phyloP scores from a whole-genome alignment of 2,888 invertebrate species.

The Erynnis tages region DNA sequence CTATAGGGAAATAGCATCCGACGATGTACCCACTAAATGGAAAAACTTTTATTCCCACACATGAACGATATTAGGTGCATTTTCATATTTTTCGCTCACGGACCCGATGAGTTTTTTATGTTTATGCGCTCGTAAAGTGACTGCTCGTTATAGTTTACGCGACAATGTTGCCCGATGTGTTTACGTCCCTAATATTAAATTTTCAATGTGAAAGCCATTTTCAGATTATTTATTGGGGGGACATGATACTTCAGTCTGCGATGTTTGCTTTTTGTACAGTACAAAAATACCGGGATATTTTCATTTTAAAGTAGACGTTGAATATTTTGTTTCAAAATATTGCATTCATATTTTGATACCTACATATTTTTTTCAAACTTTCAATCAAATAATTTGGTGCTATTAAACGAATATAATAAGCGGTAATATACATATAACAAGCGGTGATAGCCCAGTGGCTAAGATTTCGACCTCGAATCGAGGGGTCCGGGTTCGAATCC shows the following conservation, averaged over 20 bases:
- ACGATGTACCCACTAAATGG: slow-evolving; percentile 66
- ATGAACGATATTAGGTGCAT: slow-evolving; percentile 65
- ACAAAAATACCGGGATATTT: slow-evolving; percentile 5
- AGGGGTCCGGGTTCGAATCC: no score
- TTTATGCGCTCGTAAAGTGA: slow-evolving; percentile 72
- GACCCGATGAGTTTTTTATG: slow-evolving; percentile 75
- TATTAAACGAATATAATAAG: no score
- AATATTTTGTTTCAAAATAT: background rate
- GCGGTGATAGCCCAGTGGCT: no score
- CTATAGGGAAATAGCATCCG: slow-evolving; percentile 76
- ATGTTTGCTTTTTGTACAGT: slow-evolving; percentile 7
- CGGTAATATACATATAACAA: no score
- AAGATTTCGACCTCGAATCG: no score
- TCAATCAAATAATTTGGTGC: no score
- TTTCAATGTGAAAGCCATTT: slow-evolving; percentile 57
- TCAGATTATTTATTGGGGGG: slow-evolving; percentile 48
- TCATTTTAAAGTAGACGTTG: slow-evolving; percentile 30
- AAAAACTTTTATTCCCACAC: slow-evolving; percentile 74
- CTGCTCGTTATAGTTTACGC: slow-evolving; percentile 63
- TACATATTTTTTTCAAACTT: no score
- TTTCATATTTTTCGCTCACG: slow-evolving; percentile 68
- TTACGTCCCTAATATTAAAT: slow-evolving; percentile 63
- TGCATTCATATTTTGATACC: no score
- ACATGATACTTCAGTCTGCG: slow-evolving; percentile 40
- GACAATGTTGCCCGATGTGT: slow-evolving; percentile 69